Percentiles rank a stretch among this genome's conserved stretches.
phyloP scores from a whole-genome alignment of 1,140 invertebrate genomes.

The Phenacoccus solenopsis region DNA sequence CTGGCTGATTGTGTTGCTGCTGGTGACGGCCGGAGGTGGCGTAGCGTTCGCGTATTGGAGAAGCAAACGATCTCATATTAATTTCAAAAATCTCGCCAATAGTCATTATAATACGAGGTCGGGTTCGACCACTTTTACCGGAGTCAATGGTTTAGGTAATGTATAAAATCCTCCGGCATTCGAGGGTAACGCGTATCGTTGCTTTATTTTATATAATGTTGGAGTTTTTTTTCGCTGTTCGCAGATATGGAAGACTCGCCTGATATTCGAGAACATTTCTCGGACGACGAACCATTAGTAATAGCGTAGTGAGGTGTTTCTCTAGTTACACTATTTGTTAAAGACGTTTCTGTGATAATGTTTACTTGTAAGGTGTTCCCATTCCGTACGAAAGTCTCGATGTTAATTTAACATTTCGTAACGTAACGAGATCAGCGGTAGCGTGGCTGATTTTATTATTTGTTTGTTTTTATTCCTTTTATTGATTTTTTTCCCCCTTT shows the following conservation, averaged over 20 bases:
- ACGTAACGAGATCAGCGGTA: background rate
- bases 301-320: conserved; percentile 63
- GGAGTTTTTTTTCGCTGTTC: conserved; percentile 24
- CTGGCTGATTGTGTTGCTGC: conserved; percentile 35
- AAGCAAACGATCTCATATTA: conserved; percentile 58
- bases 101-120: conserved; percentile 75
- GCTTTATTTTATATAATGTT: conserved; percentile 7
- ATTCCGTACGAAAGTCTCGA: background rate
- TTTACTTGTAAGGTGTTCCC: background rate
- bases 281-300: conserved; percentile 85
- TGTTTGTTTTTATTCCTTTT: background rate
- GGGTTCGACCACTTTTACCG: conserved; percentile 67
- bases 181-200: conserved; percentile 17
- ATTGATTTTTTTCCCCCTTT: background rate
- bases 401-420: background rate
- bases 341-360: conserved; percentile 7
- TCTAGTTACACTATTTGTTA: conserved; percentile 1
- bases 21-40: conserved; percentile 38
- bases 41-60: conserved; percentile 51
- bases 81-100: conserved; percentile 67
- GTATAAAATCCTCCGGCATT: conserved; percentile 5
- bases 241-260: conserved; percentile 77
- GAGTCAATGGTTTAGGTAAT: conserved; percentile 51
- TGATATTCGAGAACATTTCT: conserved; percentile 68
- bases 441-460: background rate